A percentile compares a stretch with the other conserved stretches of the same genome.
These are phyloP conservation scores for Lucifuga dentata DNA, from an alignment of 2,113 vertebrate genomes.

Conservation along the genomic window DNA sequence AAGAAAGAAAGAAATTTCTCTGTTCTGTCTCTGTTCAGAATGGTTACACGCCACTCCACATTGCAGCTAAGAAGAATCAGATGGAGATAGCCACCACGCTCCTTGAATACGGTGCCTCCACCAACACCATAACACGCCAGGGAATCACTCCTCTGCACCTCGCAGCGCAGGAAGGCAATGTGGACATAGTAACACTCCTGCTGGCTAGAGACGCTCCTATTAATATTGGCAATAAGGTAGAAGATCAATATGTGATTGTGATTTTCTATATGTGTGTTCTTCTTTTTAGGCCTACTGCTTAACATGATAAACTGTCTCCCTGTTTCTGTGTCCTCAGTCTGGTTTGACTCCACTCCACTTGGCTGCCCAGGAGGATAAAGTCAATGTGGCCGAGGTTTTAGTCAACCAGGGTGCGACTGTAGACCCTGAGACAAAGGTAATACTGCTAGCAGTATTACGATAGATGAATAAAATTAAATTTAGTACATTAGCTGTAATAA, in stretches of 20 bases:
- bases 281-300: neutral
- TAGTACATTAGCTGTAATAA: too few relatives aligned
- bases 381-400: constrained; percentile 95
- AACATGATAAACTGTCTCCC: neutral
- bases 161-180: constrained; percentile 94
- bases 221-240: constrained; percentile 94
- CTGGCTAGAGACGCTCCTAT: constrained; percentile 91
- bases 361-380: constrained; percentile 96
- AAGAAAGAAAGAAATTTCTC: constrained; percentile 3
- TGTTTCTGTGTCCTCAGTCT: constrained; percentile 78
- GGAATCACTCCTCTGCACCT: constrained; percentile 95
- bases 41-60: constrained; percentile 96
- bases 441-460: too few relatives aligned
- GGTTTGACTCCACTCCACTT: constrained; percentile 95
- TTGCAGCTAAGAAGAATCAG: constrained; percentile 98
- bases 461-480: too few relatives aligned
- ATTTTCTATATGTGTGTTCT: neutral
- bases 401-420: constrained; percentile 91
- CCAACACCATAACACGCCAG: constrained; percentile 91
- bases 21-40: constrained; percentile 84
- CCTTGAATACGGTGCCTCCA: constrained; percentile 95
- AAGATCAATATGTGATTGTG: too few relatives aligned
- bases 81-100: constrained; percentile 98
- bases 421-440: constrained; percentile 94
- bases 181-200: constrained; percentile 96